Evolutionary conservation across 35 echinoderm and acorn worm genomes (phyloP), one percentile per base, ranked within the genome.

Genomic region (Ophioderma brevispina): DNA sequence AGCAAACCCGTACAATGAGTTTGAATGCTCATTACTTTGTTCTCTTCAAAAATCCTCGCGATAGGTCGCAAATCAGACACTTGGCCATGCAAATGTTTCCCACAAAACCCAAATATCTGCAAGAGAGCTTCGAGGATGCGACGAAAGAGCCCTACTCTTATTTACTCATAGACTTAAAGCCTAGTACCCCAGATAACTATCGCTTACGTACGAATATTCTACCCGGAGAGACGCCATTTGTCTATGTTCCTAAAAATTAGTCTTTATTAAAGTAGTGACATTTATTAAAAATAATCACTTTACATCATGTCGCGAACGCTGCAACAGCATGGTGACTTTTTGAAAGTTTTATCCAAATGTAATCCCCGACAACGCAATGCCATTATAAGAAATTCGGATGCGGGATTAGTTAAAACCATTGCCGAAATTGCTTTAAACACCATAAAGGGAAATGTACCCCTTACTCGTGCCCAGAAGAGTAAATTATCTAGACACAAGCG

Each of bases 11-110:
- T 46, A 91, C 93, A 17, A 94, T 91, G 17, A 91, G 89, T 55
- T 76, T 94, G 13, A 94, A 94, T 32, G 5, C 88, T 36, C 93
- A 94, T 78, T 94, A 94, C 81, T 38, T 92, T 31, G 80, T 92
- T 13, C 28, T 78, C 8, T 92, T 87, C 52, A 84, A 85, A 42
- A 91, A 91, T 50, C 80, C 89, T 31, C 21, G 87, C 15, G 87
- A 89, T 21, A 80, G 42, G 23, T 89, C 87, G 32, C 89, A 91
- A 81, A 91, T 91, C 31, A 84, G 18, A 13, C 81, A 91, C 36
- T 38, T 91, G 36, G 80, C 80, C 17, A 90, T 52, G 76, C 89
- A 91, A 50, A 91, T 85, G 21, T 91, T 85, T 50, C 80, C 81
- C 19, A 50, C 55, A 23, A 77, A 92, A 34, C 43, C 43, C 2